Conservation (phyloP, 2,888 invertebrate genomes). For the Cryptops parisi region DNA sequence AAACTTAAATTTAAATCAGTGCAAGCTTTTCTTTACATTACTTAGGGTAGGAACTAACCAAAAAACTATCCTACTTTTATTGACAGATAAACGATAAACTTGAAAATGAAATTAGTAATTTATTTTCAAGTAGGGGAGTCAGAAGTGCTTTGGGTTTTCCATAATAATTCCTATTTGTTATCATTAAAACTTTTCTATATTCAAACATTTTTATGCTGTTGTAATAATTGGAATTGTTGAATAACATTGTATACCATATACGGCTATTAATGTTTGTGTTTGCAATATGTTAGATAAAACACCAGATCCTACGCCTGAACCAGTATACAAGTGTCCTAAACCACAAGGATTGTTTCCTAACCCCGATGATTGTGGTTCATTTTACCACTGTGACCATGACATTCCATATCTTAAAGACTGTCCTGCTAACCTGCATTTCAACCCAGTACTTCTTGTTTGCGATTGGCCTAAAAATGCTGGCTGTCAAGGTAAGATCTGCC, state of each 20-base stretch:
- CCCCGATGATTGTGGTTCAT: background rate
- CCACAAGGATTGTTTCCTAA: background rate
- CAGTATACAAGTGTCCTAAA: background rate
- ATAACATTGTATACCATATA: too few relatives aligned
- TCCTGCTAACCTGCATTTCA: constrained; percentile 14
- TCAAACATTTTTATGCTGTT: too few relatives aligned
- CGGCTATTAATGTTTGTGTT: too few relatives aligned
- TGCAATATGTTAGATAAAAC: too few relatives aligned
- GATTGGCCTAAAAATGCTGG: constrained; percentile 18
- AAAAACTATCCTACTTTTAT: too few relatives aligned
- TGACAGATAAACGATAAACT: too few relatives aligned
- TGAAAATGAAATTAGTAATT: background rate
- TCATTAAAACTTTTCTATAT: too few relatives aligned
- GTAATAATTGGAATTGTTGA: too few relatives aligned
- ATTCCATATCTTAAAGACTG: constrained; percentile 15
- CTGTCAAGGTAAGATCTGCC: constrained; percentile 1
- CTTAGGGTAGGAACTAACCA: too few relatives aligned
- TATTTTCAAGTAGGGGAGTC: background rate
- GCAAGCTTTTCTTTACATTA: too few relatives aligned
- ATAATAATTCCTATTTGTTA: too few relatives aligned
- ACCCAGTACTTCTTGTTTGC: constrained; percentile 13
- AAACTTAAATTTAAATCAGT: too few relatives aligned
- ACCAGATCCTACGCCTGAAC: background rate
- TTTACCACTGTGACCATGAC: constrained; percentile 7
- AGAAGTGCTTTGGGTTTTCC: background rate